Evolutionary conservation across 2,888 invertebrate genomes (phyloP).

Genomic region (Agrilus mali): DNA sequence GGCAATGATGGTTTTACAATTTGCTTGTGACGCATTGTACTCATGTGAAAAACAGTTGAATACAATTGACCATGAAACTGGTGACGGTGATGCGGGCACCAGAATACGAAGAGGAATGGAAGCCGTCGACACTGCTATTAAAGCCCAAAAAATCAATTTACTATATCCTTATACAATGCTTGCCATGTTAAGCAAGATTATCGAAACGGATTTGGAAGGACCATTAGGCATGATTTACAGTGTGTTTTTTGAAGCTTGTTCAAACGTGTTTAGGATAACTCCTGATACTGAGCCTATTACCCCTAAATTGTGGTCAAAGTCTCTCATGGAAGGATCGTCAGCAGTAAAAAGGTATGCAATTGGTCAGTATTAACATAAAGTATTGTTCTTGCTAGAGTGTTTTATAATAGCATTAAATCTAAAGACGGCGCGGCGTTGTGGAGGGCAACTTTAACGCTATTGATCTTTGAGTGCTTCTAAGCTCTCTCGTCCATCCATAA

Average conservation of each 20-base stretch:
- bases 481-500: too few species aligned
- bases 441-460: too few species aligned
- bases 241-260: slow-evolving; percentile 56
- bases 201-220: slow-evolving; percentile 64
- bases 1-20: slow-evolving; percentile 26
- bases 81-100: slow-evolving; percentile 65
- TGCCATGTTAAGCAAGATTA: slow-evolving; percentile 38
- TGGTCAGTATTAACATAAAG: not conserved
- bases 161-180: slow-evolving; percentile 26
- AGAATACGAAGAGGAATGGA: slow-evolving; percentile 24
- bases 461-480: too few species aligned
- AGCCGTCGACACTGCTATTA: slow-evolving; percentile 22
- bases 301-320: slow-evolving; percentile 33
- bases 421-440: too few species aligned
- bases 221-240: slow-evolving; percentile 71
- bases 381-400: not conserved
- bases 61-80: slow-evolving; percentile 54
- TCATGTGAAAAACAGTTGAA: slow-evolving; percentile 49
- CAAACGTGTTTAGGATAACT: slow-evolving; percentile 36
- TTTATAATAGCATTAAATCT: too few species aligned
- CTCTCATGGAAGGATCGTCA: slow-evolving; percentile 36
- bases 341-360: slow-evolving; percentile 32
- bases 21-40: slow-evolving; percentile 42
- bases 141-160: slow-evolving; percentile 18
- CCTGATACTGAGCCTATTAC: slow-evolving; percentile 17